phyloP scores from a whole-genome alignment of 2,113 vertebrate genomes.

The Chrysemys picta region DNA sequence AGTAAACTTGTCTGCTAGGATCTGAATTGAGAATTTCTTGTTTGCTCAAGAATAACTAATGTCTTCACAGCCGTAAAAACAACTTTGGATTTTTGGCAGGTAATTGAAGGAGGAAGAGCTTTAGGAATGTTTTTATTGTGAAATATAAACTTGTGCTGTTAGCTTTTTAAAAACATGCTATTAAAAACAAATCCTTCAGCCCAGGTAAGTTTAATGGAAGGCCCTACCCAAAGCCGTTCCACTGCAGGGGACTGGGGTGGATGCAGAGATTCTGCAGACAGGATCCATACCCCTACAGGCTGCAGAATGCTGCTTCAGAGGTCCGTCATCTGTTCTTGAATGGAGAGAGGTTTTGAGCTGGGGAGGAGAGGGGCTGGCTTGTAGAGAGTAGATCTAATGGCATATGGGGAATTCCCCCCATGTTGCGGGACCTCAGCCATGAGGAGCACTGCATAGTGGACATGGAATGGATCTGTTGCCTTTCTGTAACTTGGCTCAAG shows the following conservation, averaged over 20 bases:
- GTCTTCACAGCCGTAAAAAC: neutral
- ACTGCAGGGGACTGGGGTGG: neutral
- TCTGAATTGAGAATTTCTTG: neutral
- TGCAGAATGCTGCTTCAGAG: neutral
- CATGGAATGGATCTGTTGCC: rapidly evolving
- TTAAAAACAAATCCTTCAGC: neutral
- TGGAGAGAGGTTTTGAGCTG: neutral
- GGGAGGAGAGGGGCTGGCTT: neutral
- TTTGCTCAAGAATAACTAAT: neutral
- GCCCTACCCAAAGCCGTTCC: neutral
- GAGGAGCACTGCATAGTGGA: neutral
- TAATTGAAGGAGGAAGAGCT: neutral
- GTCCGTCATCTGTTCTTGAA: neutral
- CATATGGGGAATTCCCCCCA: neutral
- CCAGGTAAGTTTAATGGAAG: neutral
- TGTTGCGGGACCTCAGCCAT: neutral
- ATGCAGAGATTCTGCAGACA: neutral
- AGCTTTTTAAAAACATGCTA: neutral
- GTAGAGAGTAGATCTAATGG: no score
- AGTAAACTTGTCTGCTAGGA: neutral
- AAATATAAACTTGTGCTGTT: neutral
- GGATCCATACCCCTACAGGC: neutral
- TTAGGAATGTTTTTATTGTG: neutral
- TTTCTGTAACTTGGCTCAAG: neutral
- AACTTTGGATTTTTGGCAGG: neutral